Conservation (phyloP, 2,888 invertebrate genomes). For the Allophyes oxyacanthae region DNA sequence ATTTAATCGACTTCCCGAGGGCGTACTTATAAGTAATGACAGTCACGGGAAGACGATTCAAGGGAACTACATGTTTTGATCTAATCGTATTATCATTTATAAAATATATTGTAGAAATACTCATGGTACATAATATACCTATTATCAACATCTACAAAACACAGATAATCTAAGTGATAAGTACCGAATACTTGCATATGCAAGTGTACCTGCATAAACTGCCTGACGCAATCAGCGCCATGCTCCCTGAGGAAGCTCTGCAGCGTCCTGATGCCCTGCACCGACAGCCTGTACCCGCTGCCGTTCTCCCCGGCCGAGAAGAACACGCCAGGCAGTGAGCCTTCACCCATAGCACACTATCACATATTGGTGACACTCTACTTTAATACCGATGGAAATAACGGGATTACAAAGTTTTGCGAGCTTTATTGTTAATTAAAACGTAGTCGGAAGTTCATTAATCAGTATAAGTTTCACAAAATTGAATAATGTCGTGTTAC, state of each 20-base stretch:
- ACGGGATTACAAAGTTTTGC: not conserved
- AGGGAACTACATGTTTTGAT: too few relatives aligned
- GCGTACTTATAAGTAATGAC: too few relatives aligned
- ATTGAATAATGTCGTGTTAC: not conserved
- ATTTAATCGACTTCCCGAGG: too few relatives aligned
- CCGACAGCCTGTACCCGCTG: constrained; percentile 89
- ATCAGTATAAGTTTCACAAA: not conserved
- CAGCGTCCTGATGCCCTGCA: constrained; percentile 90
- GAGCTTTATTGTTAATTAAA: constrained; percentile 6
- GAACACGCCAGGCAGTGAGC: constrained; percentile 74
- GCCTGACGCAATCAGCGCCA: constrained; percentile 91
- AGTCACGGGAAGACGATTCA: too few relatives aligned
- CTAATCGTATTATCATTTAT: too few relatives aligned
- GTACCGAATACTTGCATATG: not conserved
- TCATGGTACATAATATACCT: too few relatives aligned
- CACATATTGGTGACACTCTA: constrained; percentile 51
- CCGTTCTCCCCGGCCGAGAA: constrained; percentile 83
- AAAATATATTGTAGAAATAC: too few relatives aligned
- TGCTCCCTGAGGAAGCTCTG: constrained; percentile 91
- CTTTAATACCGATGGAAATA: constrained; percentile 4
- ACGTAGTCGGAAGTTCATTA: not conserved
- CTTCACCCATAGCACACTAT: constrained; percentile 73
- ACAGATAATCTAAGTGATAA: not conserved
- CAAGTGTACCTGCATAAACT: constrained; percentile 90
- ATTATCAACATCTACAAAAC: not conserved